A percentile compares a stretch with the other conserved stretches of the same genome.
Evolutionary conservation across 2,113 vertebrate genomes (phyloP).

Genomic region (Rana temporaria): DNA sequence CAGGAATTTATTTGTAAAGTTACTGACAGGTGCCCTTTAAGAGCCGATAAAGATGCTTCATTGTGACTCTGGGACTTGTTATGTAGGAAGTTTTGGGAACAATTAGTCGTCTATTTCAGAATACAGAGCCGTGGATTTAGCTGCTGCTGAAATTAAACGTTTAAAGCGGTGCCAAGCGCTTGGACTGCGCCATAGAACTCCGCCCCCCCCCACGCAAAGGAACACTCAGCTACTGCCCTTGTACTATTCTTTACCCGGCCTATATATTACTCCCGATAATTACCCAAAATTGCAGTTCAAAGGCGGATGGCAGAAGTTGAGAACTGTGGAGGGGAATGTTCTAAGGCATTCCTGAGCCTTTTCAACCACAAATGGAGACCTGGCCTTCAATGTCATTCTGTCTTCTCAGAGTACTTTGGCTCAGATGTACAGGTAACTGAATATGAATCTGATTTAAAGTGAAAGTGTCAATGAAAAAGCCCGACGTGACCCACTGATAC

Average conservation of each 20-base stretch:
- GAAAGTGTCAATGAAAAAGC: too few species aligned
- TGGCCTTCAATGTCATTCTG: neutral
- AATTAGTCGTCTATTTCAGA: constrained; percentile 26
- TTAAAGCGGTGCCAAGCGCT: constrained; percentile 60
- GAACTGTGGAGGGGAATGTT: constrained; percentile 26
- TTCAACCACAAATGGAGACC: neutral
- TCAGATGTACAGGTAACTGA: too few species aligned
- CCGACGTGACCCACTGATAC: too few species aligned
- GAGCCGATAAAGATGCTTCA: neutral
- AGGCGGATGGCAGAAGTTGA: constrained; percentile 16
- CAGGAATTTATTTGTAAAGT: too few species aligned
- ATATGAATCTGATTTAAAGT: too few species aligned
- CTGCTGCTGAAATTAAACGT: constrained; percentile 32
- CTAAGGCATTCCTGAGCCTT: constrained; percentile 7
- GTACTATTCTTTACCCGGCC: constrained; percentile 54
- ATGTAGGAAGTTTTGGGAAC: constrained; percentile 17
- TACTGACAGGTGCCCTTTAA: neutral
- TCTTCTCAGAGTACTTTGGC: too few species aligned
- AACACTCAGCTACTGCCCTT: constrained; percentile 36
- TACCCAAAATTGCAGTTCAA: constrained; percentile 62
- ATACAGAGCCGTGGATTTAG: neutral
- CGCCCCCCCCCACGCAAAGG: constrained; percentile 8
- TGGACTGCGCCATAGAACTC: constrained; percentile 53
- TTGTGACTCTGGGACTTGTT: neutral
- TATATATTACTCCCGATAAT: constrained; percentile 62